phyloP scores from a whole-genome alignment of 2,113 vertebrate species.

The Caretta caretta region DNA sequence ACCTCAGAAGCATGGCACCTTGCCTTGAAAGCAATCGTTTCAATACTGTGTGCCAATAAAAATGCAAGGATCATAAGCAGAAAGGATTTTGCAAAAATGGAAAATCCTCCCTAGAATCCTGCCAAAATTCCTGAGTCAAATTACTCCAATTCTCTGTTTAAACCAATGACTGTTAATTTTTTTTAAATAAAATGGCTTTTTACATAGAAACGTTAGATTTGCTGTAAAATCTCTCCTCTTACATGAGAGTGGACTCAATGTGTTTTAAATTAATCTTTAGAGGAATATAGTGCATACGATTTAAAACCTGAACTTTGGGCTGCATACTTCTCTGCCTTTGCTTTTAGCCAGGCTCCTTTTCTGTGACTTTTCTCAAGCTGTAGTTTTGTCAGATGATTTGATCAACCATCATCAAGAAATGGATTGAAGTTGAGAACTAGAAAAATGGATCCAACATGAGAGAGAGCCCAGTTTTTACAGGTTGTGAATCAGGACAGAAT shows the following conservation, averaged over 20 bases:
- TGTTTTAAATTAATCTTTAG: constrained; percentile 26
- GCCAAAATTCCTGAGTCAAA: constrained; percentile 43
- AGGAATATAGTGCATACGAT: background rate
- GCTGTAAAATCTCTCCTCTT: constrained; percentile 7
- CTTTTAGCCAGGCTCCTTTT: constrained; percentile 30
- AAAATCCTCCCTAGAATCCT: constrained; percentile 50
- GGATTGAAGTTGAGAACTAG: constrained; percentile 3
- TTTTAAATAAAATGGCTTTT: constrained; percentile 19
- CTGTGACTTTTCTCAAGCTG: constrained; percentile 14
- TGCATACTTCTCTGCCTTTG: background rate
- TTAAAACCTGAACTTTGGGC: constrained; percentile 30
- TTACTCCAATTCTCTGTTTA: background rate
- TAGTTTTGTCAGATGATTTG: background rate
- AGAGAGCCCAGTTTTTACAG: background rate
- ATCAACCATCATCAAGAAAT: constrained; percentile 30
- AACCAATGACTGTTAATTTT: constrained; percentile 17
- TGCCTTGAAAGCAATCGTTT: constrained; percentile 34
- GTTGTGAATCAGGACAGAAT: constrained; percentile 1
- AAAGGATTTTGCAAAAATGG: constrained; percentile 56
- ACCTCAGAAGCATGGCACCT: constrained; percentile 19
- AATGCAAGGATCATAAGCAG: constrained; percentile 27
- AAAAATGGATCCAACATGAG: background rate
- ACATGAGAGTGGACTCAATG: background rate
- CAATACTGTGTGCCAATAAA: constrained; percentile 33
- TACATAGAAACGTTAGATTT: constrained; percentile 32